phyloP scores from a whole-genome alignment of 2,797 vertebrate genomes.

The Sphenodon punctatus region DNA sequence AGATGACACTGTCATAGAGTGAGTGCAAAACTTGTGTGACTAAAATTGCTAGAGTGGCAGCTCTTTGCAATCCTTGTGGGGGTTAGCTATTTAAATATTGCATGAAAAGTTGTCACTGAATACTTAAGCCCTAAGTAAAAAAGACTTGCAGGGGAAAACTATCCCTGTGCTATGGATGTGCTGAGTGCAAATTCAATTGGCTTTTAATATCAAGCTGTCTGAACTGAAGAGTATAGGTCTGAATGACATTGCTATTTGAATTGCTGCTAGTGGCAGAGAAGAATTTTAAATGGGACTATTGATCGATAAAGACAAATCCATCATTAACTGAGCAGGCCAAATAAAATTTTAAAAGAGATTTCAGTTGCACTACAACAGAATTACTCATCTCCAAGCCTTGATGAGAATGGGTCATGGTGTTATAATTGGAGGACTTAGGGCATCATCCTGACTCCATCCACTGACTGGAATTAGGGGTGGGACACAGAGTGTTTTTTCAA shows the following conservation, averaged over 20 bases:
- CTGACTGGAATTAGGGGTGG: too few species aligned
- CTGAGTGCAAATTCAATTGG: not conserved
- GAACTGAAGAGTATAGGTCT: not conserved
- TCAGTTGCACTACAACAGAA: not conserved
- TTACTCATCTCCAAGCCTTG: rapidly evolving
- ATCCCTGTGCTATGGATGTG: not conserved
- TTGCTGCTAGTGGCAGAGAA: rapidly evolving
- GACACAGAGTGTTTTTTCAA: too few species aligned
- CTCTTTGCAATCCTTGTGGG: not conserved
- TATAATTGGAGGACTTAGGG: not conserved
- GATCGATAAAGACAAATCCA: not conserved
- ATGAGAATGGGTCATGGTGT: not conserved
- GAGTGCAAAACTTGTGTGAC: not conserved
- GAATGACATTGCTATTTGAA: not conserved
- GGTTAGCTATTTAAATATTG: slow-evolving; percentile 24
- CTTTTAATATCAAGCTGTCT: not conserved
- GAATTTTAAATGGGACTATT: rapidly evolving
- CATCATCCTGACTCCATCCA: too few species aligned
- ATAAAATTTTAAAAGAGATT: too few species aligned
- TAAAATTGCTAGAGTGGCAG: not conserved
- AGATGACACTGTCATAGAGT: not conserved
- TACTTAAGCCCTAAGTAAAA: not conserved
- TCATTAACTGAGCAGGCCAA: rapidly evolving
- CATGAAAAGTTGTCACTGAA: slow-evolving; percentile 3
- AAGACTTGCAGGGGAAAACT: not conserved